Evolutionary conservation across 2,888 invertebrate genomes (phyloP), one percentile per base, ranked within the genome.

Genomic region (Drosophila subsilvestris): DNA sequence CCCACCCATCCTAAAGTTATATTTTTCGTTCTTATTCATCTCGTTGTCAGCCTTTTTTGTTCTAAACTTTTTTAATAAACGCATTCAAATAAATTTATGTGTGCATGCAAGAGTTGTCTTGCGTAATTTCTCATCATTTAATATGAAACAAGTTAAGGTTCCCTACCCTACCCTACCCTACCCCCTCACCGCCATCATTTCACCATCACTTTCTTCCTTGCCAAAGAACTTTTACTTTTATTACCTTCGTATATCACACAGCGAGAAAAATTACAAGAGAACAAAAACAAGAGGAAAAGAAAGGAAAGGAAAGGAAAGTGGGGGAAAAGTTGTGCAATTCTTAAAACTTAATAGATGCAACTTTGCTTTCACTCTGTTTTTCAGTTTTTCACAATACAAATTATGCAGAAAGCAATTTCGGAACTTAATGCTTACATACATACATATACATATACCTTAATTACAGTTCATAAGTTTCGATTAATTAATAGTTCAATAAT

Each of bases 31-130:
- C 9, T 47, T n/a, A 29, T 43, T 42, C 29, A 57, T 54, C 62
- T 51, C 60, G 75, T 45, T 60, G 71, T 76, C 77, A 71, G 79
- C 66, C 63, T 63, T 75, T 79, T 80, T 63, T 48, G 63, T 27
- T 65, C 29, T 48, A 63, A 83, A 86, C 68, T 83, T 83, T 86
- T 86, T 83, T 88, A 88, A 88, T 83, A 86, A 88, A 82, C 86
- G 74, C 79, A 88, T 88, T 88, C 78, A 82, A 88, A 83, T 82
- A 71, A 88, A 80, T 88, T 83, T 73, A 79, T 87, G 75, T 70
- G 61, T 68, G 37, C 60, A 65, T 68, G 37, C 63, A 20, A 47
- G 66, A 74, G 67, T 58, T 66, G 44, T 69, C 58, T 49, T 20
- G 49, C 29, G 58, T 66, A 69, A 70, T 68, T 63, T 67, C 59